Percentiles rank a stretch among this genome's conserved stretches.
Conservation (phyloP, 53 echinoderm and acorn worm genomes). For the Temnopleurus reevesii region DNA sequence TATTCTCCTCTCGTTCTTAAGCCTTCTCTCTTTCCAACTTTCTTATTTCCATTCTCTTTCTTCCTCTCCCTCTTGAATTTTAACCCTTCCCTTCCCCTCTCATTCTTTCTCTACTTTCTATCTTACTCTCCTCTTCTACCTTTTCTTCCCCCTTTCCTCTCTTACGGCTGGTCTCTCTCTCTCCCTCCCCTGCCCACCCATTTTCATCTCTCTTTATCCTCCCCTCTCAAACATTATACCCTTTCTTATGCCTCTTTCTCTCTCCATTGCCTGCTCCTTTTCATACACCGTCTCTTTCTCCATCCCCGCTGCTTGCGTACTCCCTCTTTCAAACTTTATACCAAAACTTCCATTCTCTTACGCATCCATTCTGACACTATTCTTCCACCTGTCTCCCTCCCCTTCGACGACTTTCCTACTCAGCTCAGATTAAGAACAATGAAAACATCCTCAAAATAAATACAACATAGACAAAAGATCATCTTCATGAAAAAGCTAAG, state of each 20-base stretch:
- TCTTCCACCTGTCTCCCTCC: neutral
- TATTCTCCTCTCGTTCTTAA: neutral
- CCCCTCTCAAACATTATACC: too few species aligned
- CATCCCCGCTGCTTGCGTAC: too few species aligned
- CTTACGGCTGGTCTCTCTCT: neutral
- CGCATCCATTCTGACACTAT: neutral
- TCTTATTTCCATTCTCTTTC: neutral
- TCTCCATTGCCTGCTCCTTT: neutral
- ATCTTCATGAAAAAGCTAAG: constrained; percentile 59
- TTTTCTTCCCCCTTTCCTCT: neutral
- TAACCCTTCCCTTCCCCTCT: neutral
- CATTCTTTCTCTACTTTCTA: neutral
- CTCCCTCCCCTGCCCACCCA: neutral
- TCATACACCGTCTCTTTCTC: neutral
- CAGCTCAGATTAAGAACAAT: neutral
- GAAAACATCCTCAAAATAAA: neutral
- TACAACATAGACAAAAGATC: neutral
- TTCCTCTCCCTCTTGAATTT: neutral
- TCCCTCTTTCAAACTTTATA: too few species aligned
- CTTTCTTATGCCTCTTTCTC: neutral
- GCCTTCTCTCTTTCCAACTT: neutral
- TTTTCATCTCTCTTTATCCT: neutral
- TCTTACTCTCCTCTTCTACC: neutral
- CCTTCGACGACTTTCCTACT: neutral
- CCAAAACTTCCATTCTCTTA: too few species aligned